Evolutionary conservation across 1,140 invertebrate species (phyloP), one percentile per base, ranked within the genome.

Genomic region (Dermatophagoides farinae): DNA sequence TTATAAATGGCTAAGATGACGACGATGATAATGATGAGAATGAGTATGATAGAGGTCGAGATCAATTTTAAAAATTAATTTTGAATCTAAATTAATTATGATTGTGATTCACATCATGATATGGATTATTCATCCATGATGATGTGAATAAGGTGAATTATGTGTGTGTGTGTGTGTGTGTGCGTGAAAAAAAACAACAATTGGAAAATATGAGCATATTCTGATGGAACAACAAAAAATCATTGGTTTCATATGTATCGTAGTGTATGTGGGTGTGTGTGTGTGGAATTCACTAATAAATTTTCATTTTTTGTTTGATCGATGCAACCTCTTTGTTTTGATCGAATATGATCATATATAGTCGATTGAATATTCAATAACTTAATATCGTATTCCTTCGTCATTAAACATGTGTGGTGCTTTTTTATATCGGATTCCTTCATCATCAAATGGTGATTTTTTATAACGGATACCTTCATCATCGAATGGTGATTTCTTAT

Each of bases 381-480:
- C n/a, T 53, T 53, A 16, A 22, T 20, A 57, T 4, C 54, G 23
- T 4, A 57, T 57, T 4, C 54, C 54, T 44, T 59, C 39, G 2
- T 23, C 41, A 43, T 59, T 38, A 20, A 59, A 59, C 31, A 31
- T 31, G 8, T 31, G 31, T 10, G 57, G 41, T 16, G n/a, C 16
- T 16, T 59, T 59, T 25, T 59, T 59, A 39, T 52, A 59, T 2
- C 57, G 37, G 40, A 59, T 59, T 1, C 57, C 57, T 23, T 59
- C 57, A 14, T 23, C 57, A 25, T 59, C 40, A n/a, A 59, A 47
- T 10, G 46, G 25, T 22, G 58, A 47, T 47, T 47, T 49, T n/a
- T 49, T 60, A 23, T 50, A 23, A 31, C 41, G 41, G 41, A 43
- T 43, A 43, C 41, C 41, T 18, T 50, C 47, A 16, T 50, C 47